Evolutionary conservation across 2,113 vertebrate genomes (phyloP), one percentile per base, ranked within the genome.

Genomic region (Thunnus thynnus): DNA sequence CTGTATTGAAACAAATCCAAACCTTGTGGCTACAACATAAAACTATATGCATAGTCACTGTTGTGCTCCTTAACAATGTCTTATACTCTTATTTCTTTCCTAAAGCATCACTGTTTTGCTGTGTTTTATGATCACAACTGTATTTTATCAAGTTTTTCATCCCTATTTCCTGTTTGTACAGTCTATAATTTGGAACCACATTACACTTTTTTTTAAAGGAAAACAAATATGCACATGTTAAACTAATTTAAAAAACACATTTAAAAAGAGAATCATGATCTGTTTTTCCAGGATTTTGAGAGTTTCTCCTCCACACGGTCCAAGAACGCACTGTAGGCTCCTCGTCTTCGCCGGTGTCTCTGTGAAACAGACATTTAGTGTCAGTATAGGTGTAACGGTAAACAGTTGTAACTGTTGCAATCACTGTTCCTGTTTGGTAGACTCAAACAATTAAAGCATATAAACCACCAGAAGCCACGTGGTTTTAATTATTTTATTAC

Each of bases 281-380:
- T 55, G 3, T 83, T 76, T 56, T 91, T 72, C 86, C 91, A 92
- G 3, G 86, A 81, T 57, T 17, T 60, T 14, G 65, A 83, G 16
- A 95, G 84, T 58, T 95, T 95, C 86, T 95, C 91, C 52, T 95
- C 89, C 78, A 93, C 85, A 0, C 51, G 22, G n/a, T 94, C 93
- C 81, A 95, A 72, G 70, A 96, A 92, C 0, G 55, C 90, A 8
- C 79, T 89, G 86, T 94, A 80, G 1, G 72, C 84, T 80, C 82
- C 86, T 82, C 30, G 22, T 30, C 25, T 46, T 25, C 20, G 1
- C 32, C 72, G 74, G 89, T 95, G 85, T 84, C 92, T 92, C 94
- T 94, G 87, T 48, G 30, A 90, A 88, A 13, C 57, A 78, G 18
- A 84, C 32, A 79, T 30, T 57, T 5, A 66, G 0, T 36, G 50